These are phyloP conservation scores for Timema podura DNA, from an alignment of 2,888 invertebrate species.

Conservation along the genomic window DNA sequence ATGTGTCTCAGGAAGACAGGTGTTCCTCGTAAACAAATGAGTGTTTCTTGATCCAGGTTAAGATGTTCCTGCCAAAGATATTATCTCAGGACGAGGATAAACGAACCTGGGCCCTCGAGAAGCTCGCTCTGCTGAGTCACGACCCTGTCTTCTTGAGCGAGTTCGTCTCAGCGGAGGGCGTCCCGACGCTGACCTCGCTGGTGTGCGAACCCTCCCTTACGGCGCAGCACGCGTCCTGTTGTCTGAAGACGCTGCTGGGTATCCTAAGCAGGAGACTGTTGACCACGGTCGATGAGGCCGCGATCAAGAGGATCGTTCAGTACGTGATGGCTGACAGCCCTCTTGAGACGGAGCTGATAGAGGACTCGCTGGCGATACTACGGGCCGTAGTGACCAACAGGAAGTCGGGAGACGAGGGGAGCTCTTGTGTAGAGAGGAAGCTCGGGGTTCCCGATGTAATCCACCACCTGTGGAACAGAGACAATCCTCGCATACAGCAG, in stretches of 20 bases:
- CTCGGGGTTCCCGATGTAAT: constrained; percentile 20
- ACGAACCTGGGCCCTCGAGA: constrained; percentile 25
- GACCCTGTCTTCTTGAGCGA: constrained; percentile 25
- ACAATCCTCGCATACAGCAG: constrained; percentile 22
- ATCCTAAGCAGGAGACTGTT: constrained; percentile 19
- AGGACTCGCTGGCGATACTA: constrained; percentile 19
- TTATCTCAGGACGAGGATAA: background rate
- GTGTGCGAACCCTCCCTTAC: constrained; percentile 12
- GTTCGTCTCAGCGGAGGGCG: constrained; percentile 17
- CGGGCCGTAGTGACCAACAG: constrained; percentile 11
- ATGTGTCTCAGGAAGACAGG: too few species aligned
- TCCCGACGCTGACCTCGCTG: constrained; percentile 12
- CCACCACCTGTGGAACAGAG: constrained; percentile 22
- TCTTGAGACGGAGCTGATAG: constrained; percentile 2
- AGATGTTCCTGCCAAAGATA: constrained; percentile 19
- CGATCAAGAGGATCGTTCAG: constrained; percentile 18
- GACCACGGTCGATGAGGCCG: background rate
- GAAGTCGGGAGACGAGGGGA: background rate
- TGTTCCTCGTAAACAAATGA: too few species aligned
- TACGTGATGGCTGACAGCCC: constrained; percentile 17
- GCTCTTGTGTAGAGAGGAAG: constrained; percentile 12
- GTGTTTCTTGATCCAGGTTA: constrained; percentile 14
- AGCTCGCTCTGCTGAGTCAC: constrained; percentile 14
- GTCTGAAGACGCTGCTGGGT: constrained; percentile 18
- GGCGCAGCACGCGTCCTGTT: constrained; percentile 1